Base-by-base conservation (phyloP, 2,797 vertebrate species). In the Poeciliopsis turneri region DNA sequence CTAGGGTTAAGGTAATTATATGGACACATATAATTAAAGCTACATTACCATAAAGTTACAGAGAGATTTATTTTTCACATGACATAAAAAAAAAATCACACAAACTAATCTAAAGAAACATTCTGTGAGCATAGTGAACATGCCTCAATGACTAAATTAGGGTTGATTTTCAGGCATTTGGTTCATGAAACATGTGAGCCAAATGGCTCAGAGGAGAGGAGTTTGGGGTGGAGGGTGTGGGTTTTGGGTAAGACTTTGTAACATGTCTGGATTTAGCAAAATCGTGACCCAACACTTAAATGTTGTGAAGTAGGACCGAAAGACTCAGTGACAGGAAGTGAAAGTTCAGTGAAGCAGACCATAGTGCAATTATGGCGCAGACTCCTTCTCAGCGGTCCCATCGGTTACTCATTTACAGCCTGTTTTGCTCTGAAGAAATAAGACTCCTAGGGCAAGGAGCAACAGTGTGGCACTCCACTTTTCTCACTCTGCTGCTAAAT, bases 211-310 rank as follows among this genome's bases (percentile, higher is more conserved):
- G 75, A 82, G 41, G 68, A 53, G 57, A n/a, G 11, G 53, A 57
- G 53, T 57, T n/a, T 57, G 53, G 18, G 53, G 53, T n/a, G 53
- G 53, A 25, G 23, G 23, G 53, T 11, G 53, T 25, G 53, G 53
- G 53, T 4, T 77, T 81, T 59, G 85, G 78, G 85, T 28, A 75
- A 12, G 75, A 28, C 41, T 75, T 70, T 55, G 51, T 76, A 84
- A 81, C 70, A 45, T 70, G 74, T 74, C 81, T 80, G 72, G 57
- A 81, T 89, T 86, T 61, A 82, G 74, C 43, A 33, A 55, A 76
- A 20, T 5, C 12, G 39, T 72, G 33, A 45, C 82, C 51, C 46
- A 7, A 18, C 41, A 28, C 39, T 78, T 69, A 53, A 77, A 74
- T 53, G 36, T 72, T 15, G 61, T 73, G 25, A 79, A 79, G 66